Percentiles rank a stretch among this genome's conserved stretches.
Evolutionary conservation across 1,140 invertebrate species (phyloP).

Genomic region (Bombus waltoni): DNA sequence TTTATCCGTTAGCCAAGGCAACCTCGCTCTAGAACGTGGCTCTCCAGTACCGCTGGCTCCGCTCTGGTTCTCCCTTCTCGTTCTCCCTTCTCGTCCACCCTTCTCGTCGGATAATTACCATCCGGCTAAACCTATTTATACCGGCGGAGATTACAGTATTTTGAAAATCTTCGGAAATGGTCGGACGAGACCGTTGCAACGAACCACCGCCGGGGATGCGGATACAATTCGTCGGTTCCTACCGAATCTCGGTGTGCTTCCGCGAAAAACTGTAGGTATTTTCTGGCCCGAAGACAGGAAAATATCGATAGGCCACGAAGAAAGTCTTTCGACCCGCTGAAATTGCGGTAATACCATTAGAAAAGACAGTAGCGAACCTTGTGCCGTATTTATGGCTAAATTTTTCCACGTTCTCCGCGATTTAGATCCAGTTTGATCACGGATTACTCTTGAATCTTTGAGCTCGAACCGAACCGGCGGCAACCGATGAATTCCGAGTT

Average conservation of each 20-base stretch:
- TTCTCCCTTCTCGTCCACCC: too few relatives aligned
- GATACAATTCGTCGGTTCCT: slow-evolving; percentile 3
- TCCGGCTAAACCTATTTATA: slow-evolving; percentile 64
- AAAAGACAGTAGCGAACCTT: slow-evolving; percentile 28
- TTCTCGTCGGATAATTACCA: slow-evolving; percentile 57
- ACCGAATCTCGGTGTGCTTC: slow-evolving; percentile 30
- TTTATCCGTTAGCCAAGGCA: slow-evolving; percentile 24
- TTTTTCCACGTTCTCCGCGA: slow-evolving; percentile 15
- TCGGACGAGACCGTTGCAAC: not conserved
- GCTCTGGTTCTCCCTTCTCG: not conserved
- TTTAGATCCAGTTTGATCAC: slow-evolving; percentile 43
- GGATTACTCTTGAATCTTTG: slow-evolving; percentile 20
- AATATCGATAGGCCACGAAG: slow-evolving; percentile 37
- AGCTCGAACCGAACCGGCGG: not conserved
- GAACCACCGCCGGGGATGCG: not conserved
- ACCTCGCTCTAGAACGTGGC: too few relatives aligned
- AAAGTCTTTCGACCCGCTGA: slow-evolving; percentile 1
- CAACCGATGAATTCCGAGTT: too few relatives aligned
- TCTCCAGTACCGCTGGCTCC: too few relatives aligned
- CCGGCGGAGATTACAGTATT: slow-evolving; percentile 41
- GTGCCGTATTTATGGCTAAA: slow-evolving; percentile 22
- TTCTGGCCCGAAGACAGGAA: slow-evolving; percentile 11
- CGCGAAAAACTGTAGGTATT: slow-evolving; percentile 30
- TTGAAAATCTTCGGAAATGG: slow-evolving; percentile 42
- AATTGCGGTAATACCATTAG: slow-evolving; percentile 48